Base-by-base conservation (phyloP, 2,888 invertebrate species). In the Athalia rosae region DNA sequence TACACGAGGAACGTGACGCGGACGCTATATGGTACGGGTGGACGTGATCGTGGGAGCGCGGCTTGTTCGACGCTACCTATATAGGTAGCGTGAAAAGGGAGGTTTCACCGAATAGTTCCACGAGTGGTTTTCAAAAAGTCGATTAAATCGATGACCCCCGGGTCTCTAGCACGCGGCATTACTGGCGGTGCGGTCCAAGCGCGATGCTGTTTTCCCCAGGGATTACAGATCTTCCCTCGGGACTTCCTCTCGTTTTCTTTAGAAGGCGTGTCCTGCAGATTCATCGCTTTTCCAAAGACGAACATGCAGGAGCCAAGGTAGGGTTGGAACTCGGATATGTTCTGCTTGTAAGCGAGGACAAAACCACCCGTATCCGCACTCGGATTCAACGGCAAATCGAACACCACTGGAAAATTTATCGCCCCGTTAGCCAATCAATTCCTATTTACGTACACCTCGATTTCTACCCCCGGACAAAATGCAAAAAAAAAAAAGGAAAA, bases 321-420 rank as follows among this genome's bases (percentile, higher is more conserved):
- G 0, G 95, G 95, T 7, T 95, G 95, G 0, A 94, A 93, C 15
- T 67, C 67, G 84, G 94, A 93, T 77, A 94, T 91, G 53, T 92
- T 90, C 90, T 97, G 96, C 80, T 93, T 94, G 88, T 95, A 97
- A 11, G 94, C 93, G 80, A 95, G 88, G 85, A 95, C 95, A 85
- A 97, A 97, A 79, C 93, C 93, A 9, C 97, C 97, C 0, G 96
- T 95, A 81, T 95, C 95, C 0, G 95, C 94, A 59, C 93, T 93
- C 4, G 93, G 91, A 88, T 95, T 94, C 77, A 90, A 87, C 78
- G 94, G 73, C 73, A 61, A 73, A 61, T 73, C 73, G 73, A 73
- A 61, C 73, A 61, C 59, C 61, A 73, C 73, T 61, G 59, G 28
- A 15, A 73, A 73, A 73, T 73, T 73, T 73, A 61, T 61, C 5